Conservation (phyloP, 2,113 vertebrate species). For the Strigops habroptila region DNA sequence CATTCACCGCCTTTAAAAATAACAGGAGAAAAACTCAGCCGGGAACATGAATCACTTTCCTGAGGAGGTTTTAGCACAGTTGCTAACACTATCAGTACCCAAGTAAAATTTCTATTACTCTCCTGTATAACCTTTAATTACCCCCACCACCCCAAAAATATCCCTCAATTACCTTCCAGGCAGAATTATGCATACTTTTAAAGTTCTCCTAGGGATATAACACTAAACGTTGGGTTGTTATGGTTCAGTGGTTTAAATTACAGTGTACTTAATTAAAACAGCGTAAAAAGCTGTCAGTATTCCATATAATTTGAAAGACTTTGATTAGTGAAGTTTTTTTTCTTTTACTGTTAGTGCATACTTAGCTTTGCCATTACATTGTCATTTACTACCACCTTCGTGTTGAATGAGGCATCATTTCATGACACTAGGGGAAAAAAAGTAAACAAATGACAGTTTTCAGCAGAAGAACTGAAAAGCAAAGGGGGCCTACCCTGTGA, state of each 20-base stretch:
- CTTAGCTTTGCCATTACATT: slow-evolving; percentile 18
- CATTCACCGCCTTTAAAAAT: not conserved
- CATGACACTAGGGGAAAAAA: not conserved
- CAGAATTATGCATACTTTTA: slow-evolving; percentile 70
- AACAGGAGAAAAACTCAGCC: not conserved
- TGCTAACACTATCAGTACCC: slow-evolving; percentile 46
- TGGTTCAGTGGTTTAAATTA: slow-evolving; percentile 70
- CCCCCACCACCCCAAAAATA: slow-evolving; percentile 65
- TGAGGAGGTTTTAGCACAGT: slow-evolving; percentile 54
- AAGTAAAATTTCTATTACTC: slow-evolving; percentile 50
- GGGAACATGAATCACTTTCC: slow-evolving; percentile 31
- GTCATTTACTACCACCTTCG: not conserved
- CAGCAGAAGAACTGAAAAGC: not conserved
- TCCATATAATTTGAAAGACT: slow-evolving; percentile 48
- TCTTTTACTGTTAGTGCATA: not conserved
- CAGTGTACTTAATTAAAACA: slow-evolving; percentile 71
- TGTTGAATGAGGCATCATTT: not conserved
- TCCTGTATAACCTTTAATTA: slow-evolving; percentile 69
- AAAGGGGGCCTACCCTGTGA: not conserved
- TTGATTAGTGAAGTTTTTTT: slow-evolving; percentile 35
- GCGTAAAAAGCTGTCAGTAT: slow-evolving; percentile 65
- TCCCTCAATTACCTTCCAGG: slow-evolving; percentile 57
- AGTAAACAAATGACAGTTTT: not conserved
- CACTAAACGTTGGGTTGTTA: slow-evolving; percentile 65
- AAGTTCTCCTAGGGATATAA: slow-evolving; percentile 71